Percentiles rank a stretch among this genome's conserved stretches.
These are phyloP conservation scores for Tetragonula carbonaria DNA, from an alignment of 2,888 invertebrate genomes.

Conservation along the genomic window DNA sequence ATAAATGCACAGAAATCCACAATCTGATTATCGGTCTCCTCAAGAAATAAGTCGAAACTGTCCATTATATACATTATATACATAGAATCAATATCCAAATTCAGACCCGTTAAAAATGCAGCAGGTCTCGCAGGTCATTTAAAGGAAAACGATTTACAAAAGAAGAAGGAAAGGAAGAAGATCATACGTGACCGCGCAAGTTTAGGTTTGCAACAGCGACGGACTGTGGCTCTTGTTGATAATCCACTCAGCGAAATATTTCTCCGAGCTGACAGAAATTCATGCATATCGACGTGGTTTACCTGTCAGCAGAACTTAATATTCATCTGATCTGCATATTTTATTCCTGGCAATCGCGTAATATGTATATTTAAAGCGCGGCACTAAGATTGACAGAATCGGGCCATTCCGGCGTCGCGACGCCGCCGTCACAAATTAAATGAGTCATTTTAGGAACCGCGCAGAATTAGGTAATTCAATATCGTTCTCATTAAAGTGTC, in stretches of 20 bases:
- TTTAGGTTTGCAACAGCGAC: background rate
- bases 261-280: conserved; percentile 45
- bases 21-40: background rate
- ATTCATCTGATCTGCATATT: conserved; percentile 77
- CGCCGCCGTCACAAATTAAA: conserved; percentile 80
- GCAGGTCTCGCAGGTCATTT: background rate
- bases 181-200: background rate
- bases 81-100: background rate
- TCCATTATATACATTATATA: background rate
- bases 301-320: conserved; percentile 74
- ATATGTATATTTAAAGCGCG: conserved; percentile 79
- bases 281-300: conserved; percentile 60
- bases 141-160: background rate
- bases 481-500: conserved; percentile 74
- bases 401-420: conserved; percentile 80
- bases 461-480: conserved; percentile 78
- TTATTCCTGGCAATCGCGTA: conserved; percentile 75
- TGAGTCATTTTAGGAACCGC: conserved; percentile 79
- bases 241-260: conserved; percentile 39
- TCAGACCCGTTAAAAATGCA: background rate
- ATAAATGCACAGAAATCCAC: no score
- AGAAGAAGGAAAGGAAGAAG: background rate
- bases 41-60: background rate
- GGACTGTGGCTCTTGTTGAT: conserved; percentile 18
- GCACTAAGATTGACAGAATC: conserved; percentile 80